Conservation (phyloP, 2,888 invertebrate genomes). For the Tinea trinotella region DNA sequence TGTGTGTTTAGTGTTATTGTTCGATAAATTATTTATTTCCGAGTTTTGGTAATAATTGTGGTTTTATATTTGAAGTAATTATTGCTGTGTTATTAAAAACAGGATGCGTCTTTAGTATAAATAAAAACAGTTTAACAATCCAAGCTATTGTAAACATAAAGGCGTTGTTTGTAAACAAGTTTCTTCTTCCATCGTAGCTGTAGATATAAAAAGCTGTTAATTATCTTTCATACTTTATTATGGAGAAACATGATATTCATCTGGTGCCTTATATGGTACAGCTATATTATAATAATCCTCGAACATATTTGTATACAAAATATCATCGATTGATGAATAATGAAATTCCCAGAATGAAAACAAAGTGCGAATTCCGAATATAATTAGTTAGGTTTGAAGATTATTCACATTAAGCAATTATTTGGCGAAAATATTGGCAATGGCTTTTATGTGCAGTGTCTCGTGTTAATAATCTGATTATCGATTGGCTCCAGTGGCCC, state of each 20-base stretch:
- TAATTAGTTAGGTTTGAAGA: background rate
- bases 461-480: constrained; percentile 24
- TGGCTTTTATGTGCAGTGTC: constrained; percentile 41
- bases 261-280: background rate
- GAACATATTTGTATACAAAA: background rate
- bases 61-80: constrained; percentile 2
- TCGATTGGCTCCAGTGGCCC: constrained; percentile 44
- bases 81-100: background rate
- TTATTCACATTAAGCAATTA: background rate
- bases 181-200: background rate
- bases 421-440: constrained; percentile 29
- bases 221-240: background rate
- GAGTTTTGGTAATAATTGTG: constrained; percentile 19
- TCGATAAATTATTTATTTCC: constrained; percentile 11
- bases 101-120: background rate
- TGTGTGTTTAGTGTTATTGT: constrained; percentile 4
- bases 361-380: background rate
- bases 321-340: background rate
- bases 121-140: background rate
- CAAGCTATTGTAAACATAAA: background rate
- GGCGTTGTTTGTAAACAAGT: constrained; percentile 6
- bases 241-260: background rate
- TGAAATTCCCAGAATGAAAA: background rate
- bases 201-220: background rate
- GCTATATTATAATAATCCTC: too few relatives aligned